A percentile compares a stretch with the other conserved stretches of the same genome.
Evolutionary conservation across 2,113 vertebrate species (phyloP).

Genomic region (Boulengeromyrus knoepffleri): DNA sequence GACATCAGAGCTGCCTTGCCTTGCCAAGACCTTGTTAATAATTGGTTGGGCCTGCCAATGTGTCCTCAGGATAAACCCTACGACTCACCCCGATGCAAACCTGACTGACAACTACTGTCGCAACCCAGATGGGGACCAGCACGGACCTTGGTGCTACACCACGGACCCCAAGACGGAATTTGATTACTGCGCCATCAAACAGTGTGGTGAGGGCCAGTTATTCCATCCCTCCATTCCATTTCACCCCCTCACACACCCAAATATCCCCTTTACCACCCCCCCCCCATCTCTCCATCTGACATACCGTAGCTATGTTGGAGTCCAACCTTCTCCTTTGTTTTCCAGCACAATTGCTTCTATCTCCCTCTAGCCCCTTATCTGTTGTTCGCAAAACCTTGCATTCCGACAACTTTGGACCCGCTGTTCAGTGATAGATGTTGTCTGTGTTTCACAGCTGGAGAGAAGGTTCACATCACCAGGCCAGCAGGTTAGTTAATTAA

Average conservation of each 20-base stretch:
- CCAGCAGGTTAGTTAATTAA: conserved; percentile 49
- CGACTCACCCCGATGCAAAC: conserved; percentile 64
- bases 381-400: not conserved
- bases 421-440: conserved; percentile 21
- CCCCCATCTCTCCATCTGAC: not conserved
- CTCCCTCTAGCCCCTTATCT: not conserved
- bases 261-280: not conserved
- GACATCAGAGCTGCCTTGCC: not conserved
- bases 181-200: conserved; percentile 88
- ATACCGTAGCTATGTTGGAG: not conserved
- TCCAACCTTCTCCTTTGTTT: not conserved
- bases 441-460: conserved; percentile 57
- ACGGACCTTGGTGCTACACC: conserved; percentile 95
- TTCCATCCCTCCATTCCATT: not conserved
- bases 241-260: not conserved
- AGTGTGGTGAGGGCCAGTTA: conserved; percentile 63
- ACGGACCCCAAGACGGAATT: conserved; percentile 80
- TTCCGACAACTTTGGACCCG: not conserved
- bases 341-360: not conserved
- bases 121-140: conserved; percentile 83
- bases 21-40: not conserved
- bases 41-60: not conserved
- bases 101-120: conserved; percentile 86
- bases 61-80: conserved; percentile 67
- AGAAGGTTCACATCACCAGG: conserved; percentile 51